These are phyloP conservation scores for Bryconaethiops microstoma DNA, from an alignment of 2,797 vertebrate species.

Conservation along the genomic window DNA sequence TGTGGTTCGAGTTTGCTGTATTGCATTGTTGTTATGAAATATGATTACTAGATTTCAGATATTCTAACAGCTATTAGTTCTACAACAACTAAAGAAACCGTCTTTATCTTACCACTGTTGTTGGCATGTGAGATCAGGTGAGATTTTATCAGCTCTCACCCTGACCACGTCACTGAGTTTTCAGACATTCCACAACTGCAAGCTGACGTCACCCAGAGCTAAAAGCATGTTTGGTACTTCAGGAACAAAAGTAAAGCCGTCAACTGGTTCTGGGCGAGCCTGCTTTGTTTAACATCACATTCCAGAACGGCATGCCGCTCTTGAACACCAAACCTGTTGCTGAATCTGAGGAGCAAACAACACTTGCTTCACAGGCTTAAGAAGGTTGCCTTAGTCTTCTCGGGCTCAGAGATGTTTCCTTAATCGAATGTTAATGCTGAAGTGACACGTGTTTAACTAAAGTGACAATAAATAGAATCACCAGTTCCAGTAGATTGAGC, in stretches of 20 bases:
- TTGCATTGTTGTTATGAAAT: neutral
- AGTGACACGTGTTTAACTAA: too few relatives aligned
- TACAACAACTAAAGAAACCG: neutral
- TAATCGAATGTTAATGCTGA: neutral
- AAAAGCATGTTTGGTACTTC: constrained; percentile 48
- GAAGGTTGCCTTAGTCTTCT: neutral
- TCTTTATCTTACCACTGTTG: neutral
- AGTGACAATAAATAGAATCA: too few relatives aligned
- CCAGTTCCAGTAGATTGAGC: too few relatives aligned
- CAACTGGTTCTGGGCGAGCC: constrained; percentile 37
- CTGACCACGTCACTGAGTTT: constrained; percentile 16
- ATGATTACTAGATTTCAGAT: neutral
- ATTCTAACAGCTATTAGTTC: neutral
- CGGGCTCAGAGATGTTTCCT: neutral
- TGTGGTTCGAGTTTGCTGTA: neutral
- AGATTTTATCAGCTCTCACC: constrained; percentile 29
- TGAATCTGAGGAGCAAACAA: constrained; percentile 20
- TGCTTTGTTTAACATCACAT: constrained; percentile 40
- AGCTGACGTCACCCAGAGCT: constrained; percentile 33
- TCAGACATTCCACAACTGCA: constrained; percentile 32
- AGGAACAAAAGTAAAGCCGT: constrained; percentile 42
- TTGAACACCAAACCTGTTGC: neutral
- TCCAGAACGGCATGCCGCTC: constrained; percentile 24
- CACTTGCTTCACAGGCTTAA: neutral
- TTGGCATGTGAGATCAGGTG: neutral